phyloP scores from a whole-genome alignment of 2,888 invertebrate genomes.

The Neria commutata region DNA sequence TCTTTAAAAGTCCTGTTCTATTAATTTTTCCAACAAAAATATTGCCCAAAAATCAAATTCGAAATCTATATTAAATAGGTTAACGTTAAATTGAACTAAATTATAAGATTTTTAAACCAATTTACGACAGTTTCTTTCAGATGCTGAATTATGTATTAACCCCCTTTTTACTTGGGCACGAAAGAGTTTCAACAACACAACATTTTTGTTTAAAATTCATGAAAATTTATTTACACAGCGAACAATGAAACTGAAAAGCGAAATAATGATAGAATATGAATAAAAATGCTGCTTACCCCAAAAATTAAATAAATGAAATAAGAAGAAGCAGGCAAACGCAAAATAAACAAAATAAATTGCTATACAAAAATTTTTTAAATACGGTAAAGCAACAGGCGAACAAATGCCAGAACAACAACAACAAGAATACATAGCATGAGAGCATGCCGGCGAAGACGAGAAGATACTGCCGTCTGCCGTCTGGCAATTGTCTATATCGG shows the following conservation, averaged over 20 bases:
- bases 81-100: no score
- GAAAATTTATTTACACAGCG: background rate
- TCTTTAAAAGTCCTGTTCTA: no score
- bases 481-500: background rate
- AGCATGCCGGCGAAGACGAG: background rate
- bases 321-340: background rate
- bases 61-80: no score
- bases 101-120: no score
- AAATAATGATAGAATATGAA: background rate
- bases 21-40: no score
- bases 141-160: no score
- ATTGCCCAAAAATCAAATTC: no score
- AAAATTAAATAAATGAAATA: background rate
- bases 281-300: background rate
- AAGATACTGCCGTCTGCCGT: background rate
- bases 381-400: background rate
- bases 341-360: background rate
- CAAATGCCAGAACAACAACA: background rate
- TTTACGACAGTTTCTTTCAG: no score
- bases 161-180: no score
- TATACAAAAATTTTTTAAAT: slow-evolving; percentile 1
- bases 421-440: background rate
- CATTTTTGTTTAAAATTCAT: no score
- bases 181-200: no score
- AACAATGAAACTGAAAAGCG: background rate